Evolutionary conservation across 2,888 invertebrate genomes (phyloP), one percentile per base, ranked within the genome.

Genomic region (Auanema freiburgensis): DNA sequence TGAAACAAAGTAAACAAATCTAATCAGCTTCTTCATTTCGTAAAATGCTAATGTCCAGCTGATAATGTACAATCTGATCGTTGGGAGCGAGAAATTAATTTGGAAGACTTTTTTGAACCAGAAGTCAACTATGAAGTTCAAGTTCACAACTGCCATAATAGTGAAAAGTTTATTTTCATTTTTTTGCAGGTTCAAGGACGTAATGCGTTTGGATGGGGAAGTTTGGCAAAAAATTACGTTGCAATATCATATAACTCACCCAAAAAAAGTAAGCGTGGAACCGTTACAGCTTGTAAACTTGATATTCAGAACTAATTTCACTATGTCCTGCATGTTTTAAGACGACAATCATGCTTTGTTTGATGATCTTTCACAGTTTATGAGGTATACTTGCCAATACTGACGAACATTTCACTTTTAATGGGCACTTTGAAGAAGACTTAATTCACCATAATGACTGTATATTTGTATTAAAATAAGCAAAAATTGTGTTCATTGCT

Each of bases 161-260:
- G 1, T 53, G 1, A 18, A 33, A 51, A 4, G 25, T 53, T 53
- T 53, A 10, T 24, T 24, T 23, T 10, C 16, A 46, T 33, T 40
- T 59, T 40, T 21, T 56, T 61, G 3, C 69, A 74, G 66, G 63
- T 74, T 56, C 70, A 71, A 52, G 76, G 72, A 0, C 66, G 68
- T 44, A 76, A 74, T 49, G 59, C 64, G 8, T 54, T 69, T 41
- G 76, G 76, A 63, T 76, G 69, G 67, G 76, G 76, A 49, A 67
- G 65, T 14, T 66, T 67, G 52, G 69, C 76, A 3, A 67, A 66
- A 54, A 69, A 71, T 33, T 66, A 63, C 44, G n/a, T 58, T 14
- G 63, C 57, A 33, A 33, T 33, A 33, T 33, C 33, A 8, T 33
- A 33, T 33, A 33, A 8, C 33, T 33, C 33, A 33, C 8, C 33